phyloP scores from a whole-genome alignment of 2,113 vertebrate genomes.

The Ptyas mucosa region DNA sequence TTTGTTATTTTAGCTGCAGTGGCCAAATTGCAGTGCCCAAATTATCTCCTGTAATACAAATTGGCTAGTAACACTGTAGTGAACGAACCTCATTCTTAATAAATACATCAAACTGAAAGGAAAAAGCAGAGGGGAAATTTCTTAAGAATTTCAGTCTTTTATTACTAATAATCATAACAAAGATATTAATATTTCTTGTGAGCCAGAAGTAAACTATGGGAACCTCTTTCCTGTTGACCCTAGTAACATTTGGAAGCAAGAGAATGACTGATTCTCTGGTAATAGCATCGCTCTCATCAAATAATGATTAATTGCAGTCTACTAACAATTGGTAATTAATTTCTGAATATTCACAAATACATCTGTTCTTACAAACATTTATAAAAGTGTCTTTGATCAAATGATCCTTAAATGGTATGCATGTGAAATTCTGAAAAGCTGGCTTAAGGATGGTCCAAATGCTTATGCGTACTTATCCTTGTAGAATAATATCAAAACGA shows the following conservation, averaged over 20 bases:
- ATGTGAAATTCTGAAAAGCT: background rate
- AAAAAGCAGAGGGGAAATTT: background rate
- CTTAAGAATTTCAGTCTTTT: background rate
- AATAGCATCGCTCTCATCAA: background rate
- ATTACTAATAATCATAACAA: background rate
- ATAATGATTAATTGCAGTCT: no score
- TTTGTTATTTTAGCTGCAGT: slow-evolving; percentile 4
- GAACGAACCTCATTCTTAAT: background rate
- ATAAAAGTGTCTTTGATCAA: background rate
- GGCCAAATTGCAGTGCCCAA: background rate
- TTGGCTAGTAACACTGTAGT: background rate
- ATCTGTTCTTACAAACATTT: background rate
- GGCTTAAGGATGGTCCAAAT: background rate
- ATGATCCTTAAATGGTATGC: background rate
- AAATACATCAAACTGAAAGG: background rate
- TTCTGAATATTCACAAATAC: background rate
- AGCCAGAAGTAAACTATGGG: no score
- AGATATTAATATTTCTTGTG: background rate
- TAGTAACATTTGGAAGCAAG: background rate
- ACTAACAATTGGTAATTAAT: background rate
- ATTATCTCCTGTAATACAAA: background rate
- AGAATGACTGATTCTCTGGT: background rate
- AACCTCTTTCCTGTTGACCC: background rate
- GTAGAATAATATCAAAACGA: background rate
- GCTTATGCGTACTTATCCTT: background rate